Percentiles rank a stretch among this genome's conserved stretches.
Evolutionary conservation across 53 echinoderm and acorn worm genomes (phyloP).

Genomic region (Mesocentrotus franciscanus): DNA sequence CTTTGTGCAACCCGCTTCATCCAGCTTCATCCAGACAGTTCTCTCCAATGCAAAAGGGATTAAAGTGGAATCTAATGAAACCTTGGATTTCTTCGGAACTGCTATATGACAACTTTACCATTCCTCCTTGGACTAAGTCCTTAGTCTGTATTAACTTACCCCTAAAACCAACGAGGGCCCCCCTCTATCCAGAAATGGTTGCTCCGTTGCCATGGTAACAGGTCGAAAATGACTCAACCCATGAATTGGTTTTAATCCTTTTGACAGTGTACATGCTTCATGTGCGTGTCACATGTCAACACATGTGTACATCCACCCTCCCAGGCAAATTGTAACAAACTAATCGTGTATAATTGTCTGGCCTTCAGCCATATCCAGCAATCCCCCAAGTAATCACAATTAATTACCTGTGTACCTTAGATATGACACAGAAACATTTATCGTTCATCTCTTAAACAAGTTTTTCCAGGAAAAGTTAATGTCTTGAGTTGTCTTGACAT

Average conservation of each 20-base stretch:
- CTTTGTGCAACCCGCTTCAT: not conserved
- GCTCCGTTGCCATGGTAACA: slow-evolving; percentile 14
- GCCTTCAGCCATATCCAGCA: not conserved
- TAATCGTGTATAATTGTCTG: not conserved
- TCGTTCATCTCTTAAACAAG: no score
- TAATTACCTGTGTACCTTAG: no score
- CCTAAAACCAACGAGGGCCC: not conserved
- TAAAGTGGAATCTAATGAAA: not conserved
- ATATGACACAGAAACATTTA: no score
- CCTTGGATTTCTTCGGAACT: slow-evolving; percentile 22
- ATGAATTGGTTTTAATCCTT: not conserved
- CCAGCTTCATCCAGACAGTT: not conserved
- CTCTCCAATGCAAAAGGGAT: slow-evolving; percentile 5
- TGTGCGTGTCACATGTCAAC: not conserved
- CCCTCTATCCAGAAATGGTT: slow-evolving; percentile 37
- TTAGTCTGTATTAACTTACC: slow-evolving; percentile 31
- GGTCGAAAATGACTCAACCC: slow-evolving; percentile 15
- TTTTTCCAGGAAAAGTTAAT: no score
- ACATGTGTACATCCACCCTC: slow-evolving; percentile 1
- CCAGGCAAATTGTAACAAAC: slow-evolving; percentile 5
- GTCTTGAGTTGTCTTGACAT: no score
- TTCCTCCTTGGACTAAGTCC: not conserved
- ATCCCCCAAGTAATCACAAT: no score
- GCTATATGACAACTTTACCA: not conserved
- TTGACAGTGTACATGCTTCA: slow-evolving; percentile 29